Evolutionary conservation across 1,140 invertebrate species (phyloP).

Genomic region (Geopemphigus sp.): DNA sequence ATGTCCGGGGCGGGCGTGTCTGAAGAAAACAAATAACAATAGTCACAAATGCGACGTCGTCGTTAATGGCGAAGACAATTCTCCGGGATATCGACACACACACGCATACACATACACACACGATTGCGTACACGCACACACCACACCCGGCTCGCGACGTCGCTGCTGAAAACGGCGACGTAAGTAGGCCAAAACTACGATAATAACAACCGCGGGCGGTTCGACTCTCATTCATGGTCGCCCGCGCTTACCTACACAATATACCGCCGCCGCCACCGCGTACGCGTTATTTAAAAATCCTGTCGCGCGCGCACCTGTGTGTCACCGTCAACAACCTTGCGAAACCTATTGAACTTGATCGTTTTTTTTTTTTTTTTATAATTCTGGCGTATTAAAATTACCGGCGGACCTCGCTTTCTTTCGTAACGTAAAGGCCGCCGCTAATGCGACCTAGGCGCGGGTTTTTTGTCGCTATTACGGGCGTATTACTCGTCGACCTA

Average conservation of each 20-base stretch:
- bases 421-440: slow-evolving; percentile 31
- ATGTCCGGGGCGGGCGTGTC: too few relatives aligned
- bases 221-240: slow-evolving; percentile 42
- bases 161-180: neutral
- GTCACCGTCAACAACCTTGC: slow-evolving; percentile 27
- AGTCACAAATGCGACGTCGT: too few relatives aligned
- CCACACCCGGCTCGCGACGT: slow-evolving; percentile 1
- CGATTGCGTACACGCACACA: too few relatives aligned
- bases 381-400: too few relatives aligned
- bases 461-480: neutral
- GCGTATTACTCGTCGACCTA: too few relatives aligned
- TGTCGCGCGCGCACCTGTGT: slow-evolving; percentile 29
- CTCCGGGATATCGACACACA: neutral
- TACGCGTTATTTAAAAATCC: slow-evolving; percentile 28
- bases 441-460: slow-evolving; percentile 35
- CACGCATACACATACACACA: too few relatives aligned
- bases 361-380: too few relatives aligned
- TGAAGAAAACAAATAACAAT: too few relatives aligned
- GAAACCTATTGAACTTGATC: slow-evolving; percentile 43
- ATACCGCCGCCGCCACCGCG: neutral
- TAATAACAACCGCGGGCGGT: slow-evolving; percentile 15
- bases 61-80: slow-evolving; percentile 10
- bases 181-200: slow-evolving; percentile 38
- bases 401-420: too few relatives aligned
- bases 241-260: neutral